phyloP scores from a whole-genome alignment of 2,797 vertebrate genomes.

The Spatula versicolor region DNA sequence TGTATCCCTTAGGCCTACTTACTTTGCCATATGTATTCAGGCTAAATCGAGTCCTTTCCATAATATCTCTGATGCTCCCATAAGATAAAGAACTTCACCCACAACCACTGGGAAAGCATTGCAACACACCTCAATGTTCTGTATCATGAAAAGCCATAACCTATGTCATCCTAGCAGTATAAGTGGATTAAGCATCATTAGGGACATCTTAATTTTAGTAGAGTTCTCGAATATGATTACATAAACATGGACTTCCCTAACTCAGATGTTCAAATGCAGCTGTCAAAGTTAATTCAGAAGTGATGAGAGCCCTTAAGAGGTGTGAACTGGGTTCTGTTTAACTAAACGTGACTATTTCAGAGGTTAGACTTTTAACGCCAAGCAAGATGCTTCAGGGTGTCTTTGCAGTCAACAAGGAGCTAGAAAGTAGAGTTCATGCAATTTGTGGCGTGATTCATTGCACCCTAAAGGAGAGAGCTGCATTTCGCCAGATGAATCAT shows the following conservation, averaged over 20 bases:
- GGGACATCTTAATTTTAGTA: neutral
- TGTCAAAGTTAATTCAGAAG: neutral
- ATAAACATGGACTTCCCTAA: neutral
- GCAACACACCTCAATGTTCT: neutral
- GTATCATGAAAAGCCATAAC: neutral
- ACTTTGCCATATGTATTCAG: neutral
- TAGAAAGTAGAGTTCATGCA: neutral
- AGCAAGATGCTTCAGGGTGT: neutral
- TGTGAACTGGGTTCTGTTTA: neutral
- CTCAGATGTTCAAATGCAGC: neutral
- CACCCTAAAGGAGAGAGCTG: neutral
- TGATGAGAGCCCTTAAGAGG: neutral
- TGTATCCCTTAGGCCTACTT: neutral
- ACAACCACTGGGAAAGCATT: neutral
- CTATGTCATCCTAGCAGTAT: neutral
- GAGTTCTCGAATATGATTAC: neutral
- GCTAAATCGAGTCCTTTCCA: neutral
- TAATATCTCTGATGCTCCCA: neutral
- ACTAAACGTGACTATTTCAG: neutral
- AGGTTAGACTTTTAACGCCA: neutral
- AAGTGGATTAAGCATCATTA: neutral
- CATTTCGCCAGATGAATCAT: conserved; percentile 22
- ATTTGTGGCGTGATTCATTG: neutral
- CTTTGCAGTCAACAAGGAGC: neutral
- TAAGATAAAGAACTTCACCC: neutral